phyloP scores from a whole-genome alignment of 2,888 invertebrate genomes.

The Pinctada fucata region DNA sequence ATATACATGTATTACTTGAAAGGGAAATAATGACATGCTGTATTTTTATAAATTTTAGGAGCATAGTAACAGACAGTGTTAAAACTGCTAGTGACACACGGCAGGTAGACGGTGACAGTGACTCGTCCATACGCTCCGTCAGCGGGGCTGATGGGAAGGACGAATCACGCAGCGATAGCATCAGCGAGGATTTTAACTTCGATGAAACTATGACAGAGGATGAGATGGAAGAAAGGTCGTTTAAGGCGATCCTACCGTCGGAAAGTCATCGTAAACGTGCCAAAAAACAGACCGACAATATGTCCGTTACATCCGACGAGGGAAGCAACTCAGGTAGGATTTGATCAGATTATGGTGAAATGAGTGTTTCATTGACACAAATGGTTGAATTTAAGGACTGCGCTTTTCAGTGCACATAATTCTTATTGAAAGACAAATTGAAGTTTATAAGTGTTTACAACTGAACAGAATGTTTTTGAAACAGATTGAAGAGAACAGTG shows the following conservation, averaged over 20 bases:
- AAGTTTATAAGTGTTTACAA: not conserved
- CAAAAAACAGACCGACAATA: conserved; percentile 59
- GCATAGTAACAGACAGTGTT: conserved; percentile 22
- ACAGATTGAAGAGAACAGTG: no score
- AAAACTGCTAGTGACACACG: conserved; percentile 52
- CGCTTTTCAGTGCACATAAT: not conserved
- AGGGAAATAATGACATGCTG: no score
- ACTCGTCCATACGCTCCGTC: conserved; percentile 54
- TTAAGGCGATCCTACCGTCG: conserved; percentile 71
- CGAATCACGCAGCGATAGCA: conserved; percentile 48
- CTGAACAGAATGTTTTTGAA: not conserved
- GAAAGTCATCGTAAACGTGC: conserved; percentile 70
- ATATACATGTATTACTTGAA: no score
- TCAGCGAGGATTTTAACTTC: conserved; percentile 54
- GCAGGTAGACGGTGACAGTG: conserved; percentile 42
- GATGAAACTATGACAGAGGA: conserved; percentile 74
- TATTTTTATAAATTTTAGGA: not conserved
- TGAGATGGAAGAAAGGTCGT: conserved; percentile 69
- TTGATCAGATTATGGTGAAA: not conserved
- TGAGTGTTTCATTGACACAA: not conserved
- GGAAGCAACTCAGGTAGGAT: conserved; percentile 44
- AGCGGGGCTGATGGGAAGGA: conserved; percentile 59
- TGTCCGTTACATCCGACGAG: conserved; percentile 61
- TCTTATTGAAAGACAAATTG: no score
- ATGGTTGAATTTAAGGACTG: not conserved